Conservation (phyloP, 2,888 invertebrate species). For the Muscina levida region DNA sequence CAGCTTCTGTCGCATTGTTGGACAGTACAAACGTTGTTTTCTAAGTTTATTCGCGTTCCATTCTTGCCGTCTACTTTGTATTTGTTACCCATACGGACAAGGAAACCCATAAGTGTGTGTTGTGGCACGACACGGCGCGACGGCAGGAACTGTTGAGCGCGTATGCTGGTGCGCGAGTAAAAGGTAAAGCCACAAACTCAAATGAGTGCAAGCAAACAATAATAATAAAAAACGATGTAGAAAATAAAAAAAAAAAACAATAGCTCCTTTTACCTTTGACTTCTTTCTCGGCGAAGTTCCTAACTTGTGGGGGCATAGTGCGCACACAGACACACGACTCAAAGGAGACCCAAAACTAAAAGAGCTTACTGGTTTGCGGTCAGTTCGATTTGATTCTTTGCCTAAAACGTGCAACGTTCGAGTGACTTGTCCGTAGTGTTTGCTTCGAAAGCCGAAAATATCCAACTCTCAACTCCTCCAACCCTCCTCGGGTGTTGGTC, state of each 20-base stretch:
- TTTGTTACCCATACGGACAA: background rate
- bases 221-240: slow-evolving; percentile 48
- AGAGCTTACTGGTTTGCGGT: slow-evolving; percentile 76
- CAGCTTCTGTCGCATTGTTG: slow-evolving; percentile 62
- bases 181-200: slow-evolving; percentile 52
- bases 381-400: slow-evolving; percentile 71
- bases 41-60: slow-evolving; percentile 54
- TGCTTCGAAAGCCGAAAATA: no score
- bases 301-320: slow-evolving; percentile 9
- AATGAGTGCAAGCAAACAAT: slow-evolving; percentile 61
- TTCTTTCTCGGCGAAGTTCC: background rate
- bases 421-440: background rate
- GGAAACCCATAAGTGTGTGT: slow-evolving; percentile 19
- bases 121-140: slow-evolving; percentile 33
- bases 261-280: background rate
- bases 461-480: no score
- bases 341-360: slow-evolving; percentile 69
- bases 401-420: slow-evolving; percentile 61
- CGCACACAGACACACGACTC: background rate
- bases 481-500: no score
- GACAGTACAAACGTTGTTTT: slow-evolving; percentile 57
- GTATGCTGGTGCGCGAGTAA: slow-evolving; percentile 23
- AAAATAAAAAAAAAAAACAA: background rate
- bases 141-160: slow-evolving; percentile 56
- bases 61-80: slow-evolving; percentile 44